A percentile compares a stretch with the other conserved stretches of the same genome.
phyloP scores from a whole-genome alignment of 2,888 invertebrate species.

The Agonopterix subpropinquella region DNA sequence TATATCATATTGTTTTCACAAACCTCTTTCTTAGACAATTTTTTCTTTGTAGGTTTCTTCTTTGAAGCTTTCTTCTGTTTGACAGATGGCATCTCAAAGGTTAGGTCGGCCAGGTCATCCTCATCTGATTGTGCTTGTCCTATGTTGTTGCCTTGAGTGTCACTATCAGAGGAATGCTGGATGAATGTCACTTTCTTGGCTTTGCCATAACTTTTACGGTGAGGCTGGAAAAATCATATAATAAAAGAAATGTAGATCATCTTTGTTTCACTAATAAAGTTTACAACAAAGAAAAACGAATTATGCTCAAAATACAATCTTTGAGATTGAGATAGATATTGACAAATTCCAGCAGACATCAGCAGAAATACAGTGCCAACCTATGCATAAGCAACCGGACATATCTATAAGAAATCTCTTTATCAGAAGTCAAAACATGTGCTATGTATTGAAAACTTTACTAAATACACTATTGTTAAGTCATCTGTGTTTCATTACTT shows the following conservation, averaged over 20 bases:
- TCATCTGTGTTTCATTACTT: too few relatives aligned
- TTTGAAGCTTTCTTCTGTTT: constrained; percentile 38
- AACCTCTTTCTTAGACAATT: constrained; percentile 61
- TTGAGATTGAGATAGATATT: too few relatives aligned
- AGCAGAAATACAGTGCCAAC: too few relatives aligned
- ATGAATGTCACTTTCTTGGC: constrained; percentile 53
- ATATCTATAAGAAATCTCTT: too few relatives aligned
- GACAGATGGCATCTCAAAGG: constrained; percentile 44
- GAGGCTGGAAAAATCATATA: constrained; percentile 29
- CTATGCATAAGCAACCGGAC: too few relatives aligned
- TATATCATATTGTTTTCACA: not conserved
- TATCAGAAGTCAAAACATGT: too few relatives aligned
- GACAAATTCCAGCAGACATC: too few relatives aligned
- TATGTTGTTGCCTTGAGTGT: constrained; percentile 19
- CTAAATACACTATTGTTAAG: too few relatives aligned
- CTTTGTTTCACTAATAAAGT: not conserved
- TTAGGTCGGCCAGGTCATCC: constrained; percentile 48
- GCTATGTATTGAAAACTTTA: too few relatives aligned
- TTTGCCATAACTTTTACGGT: constrained; percentile 60
- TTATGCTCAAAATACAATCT: too few relatives aligned
- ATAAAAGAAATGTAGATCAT: not conserved
- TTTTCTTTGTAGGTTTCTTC: constrained; percentile 39
- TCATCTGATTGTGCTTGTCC: constrained; percentile 23
- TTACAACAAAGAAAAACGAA: too few relatives aligned
- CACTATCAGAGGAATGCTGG: constrained; percentile 34